Percentiles rank a stretch among this genome's conserved stretches.
phyloP scores from a whole-genome alignment of 2,888 invertebrate species.

The Rhopalosiphum nymphaeae region DNA sequence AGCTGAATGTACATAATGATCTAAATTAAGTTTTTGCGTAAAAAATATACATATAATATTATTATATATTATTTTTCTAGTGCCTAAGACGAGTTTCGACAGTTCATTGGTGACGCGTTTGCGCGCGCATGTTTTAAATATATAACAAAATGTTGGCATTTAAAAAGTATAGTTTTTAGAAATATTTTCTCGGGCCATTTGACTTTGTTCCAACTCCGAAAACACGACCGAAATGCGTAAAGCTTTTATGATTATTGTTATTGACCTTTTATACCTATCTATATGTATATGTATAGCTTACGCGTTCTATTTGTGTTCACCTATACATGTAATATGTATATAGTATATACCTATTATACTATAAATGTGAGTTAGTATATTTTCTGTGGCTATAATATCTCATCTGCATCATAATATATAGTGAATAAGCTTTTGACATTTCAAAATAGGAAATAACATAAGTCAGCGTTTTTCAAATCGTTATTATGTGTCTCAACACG shows the following conservation, averaged over 20 bases:
- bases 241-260: slow-evolving; percentile 12
- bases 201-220: slow-evolving; percentile 43
- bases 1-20: slow-evolving; percentile 36
- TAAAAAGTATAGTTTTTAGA: slow-evolving; percentile 44
- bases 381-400: no score
- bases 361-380: no score
- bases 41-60: neutral
- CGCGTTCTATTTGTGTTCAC: neutral
- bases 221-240: neutral
- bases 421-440: no score
- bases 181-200: slow-evolving; percentile 42
- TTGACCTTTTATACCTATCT: slow-evolving; percentile 15
- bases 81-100: slow-evolving; percentile 48
- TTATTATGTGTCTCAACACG: no score
- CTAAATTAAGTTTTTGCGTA: slow-evolving; percentile 50
- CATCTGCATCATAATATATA: no score
- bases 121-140: neutral
- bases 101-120: slow-evolving; percentile 42
- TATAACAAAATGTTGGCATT: slow-evolving; percentile 52
- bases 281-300: neutral
- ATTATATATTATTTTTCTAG: neutral
- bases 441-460: no score
- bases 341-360: no score
- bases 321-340: no score
- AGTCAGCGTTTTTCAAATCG: no score